Percentiles rank a stretch among this genome's conserved stretches.
These are phyloP conservation scores for Lapara coniferarum DNA, from an alignment of 2,888 invertebrate genomes.

Conservation along the genomic window DNA sequence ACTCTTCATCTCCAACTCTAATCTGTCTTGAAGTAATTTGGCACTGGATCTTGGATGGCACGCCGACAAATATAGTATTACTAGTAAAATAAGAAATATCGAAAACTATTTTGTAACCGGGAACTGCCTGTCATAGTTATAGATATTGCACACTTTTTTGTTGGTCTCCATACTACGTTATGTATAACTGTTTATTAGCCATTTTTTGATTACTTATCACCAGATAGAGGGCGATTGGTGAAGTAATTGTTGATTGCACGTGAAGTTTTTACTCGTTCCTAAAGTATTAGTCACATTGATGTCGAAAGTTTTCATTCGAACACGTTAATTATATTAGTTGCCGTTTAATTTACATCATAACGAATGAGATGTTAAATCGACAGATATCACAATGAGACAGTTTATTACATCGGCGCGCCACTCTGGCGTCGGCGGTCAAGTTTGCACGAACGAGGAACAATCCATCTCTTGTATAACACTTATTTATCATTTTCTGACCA, in stretches of 20 bases:
- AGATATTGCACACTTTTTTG: neutral
- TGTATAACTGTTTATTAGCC: neutral
- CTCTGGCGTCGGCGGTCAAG: conserved; percentile 50
- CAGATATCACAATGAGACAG: conserved; percentile 54
- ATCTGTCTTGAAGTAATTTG: too few species aligned
- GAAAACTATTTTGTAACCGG: too few species aligned
- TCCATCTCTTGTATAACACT: conserved; percentile 25
- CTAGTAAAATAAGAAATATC: too few species aligned
- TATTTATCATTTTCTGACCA: neutral
- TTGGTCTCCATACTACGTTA: neutral
- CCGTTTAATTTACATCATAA: conserved; percentile 55
- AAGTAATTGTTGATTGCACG: neutral
- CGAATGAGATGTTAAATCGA: conserved; percentile 50
- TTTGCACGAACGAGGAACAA: conserved; percentile 23
- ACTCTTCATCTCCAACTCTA: too few species aligned
- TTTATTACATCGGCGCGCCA: conserved; percentile 63
- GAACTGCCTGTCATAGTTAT: neutral
- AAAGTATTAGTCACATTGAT: neutral
- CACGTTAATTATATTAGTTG: conserved; percentile 35
- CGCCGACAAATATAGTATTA: too few species aligned
- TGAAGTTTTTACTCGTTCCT: neutral
- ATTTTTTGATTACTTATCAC: neutral
- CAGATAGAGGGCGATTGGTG: neutral
- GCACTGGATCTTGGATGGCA: too few species aligned
- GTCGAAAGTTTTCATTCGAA: conserved; percentile 31